These are phyloP conservation scores for Rugalucina vietnamica DNA, from an alignment of 2,888 invertebrate genomes.

Conservation along the genomic window DNA sequence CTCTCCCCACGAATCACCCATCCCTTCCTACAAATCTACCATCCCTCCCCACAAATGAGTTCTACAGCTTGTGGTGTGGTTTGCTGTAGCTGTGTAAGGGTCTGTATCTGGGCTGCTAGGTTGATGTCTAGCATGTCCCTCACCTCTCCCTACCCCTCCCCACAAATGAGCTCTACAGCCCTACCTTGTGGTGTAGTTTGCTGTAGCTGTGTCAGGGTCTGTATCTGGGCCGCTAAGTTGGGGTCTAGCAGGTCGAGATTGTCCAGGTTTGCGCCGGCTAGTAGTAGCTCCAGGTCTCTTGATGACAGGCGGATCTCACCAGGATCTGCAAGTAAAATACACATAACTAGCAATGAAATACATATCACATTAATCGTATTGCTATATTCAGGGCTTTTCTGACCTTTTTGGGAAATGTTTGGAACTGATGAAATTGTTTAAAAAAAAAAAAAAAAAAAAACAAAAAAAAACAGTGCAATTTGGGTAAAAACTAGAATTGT, in stretches of 20 bases:
- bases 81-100: conserved; percentile 27
- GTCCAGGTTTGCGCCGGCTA: conserved; percentile 37
- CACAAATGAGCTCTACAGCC: too few relatives aligned
- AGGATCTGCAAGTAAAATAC: not conserved
- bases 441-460: too few relatives aligned
- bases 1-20: conserved; percentile 37
- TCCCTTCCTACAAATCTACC: too few relatives aligned
- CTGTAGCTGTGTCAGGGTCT: not conserved
- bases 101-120: conserved; percentile 42
- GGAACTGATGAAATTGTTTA: too few relatives aligned
- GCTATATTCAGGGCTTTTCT: too few relatives aligned
- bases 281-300: conserved; percentile 42
- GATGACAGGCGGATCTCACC: conserved; percentile 54
- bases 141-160: too few relatives aligned
- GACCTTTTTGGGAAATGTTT: too few relatives aligned
- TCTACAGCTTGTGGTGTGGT: not conserved
- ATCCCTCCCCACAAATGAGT: too few relatives aligned
- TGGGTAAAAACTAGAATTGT: too few relatives aligned
- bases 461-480: too few relatives aligned
- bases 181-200: not conserved
- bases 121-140: conserved; percentile 38
- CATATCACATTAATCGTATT: too few relatives aligned
- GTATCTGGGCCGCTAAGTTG: conserved; percentile 14
- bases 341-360: too few relatives aligned
- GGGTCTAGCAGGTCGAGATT: conserved; percentile 38